A percentile compares a stretch with the other conserved stretches of the same genome.
Conservation (phyloP, 2,888 invertebrate genomes). For the Heterodera filipjevi region DNA sequence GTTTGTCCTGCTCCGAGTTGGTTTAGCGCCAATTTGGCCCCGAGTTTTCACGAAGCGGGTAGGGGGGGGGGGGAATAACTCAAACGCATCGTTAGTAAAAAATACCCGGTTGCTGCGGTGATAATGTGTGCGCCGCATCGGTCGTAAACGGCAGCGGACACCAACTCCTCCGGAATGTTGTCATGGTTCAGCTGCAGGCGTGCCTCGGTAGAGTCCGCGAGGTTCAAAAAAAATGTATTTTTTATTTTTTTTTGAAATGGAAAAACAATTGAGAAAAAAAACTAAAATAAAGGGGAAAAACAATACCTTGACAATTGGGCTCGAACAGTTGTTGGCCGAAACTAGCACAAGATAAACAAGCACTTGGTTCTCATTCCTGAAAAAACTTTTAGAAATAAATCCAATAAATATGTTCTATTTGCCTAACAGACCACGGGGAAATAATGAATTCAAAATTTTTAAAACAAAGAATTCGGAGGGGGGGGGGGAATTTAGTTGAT, state of each 20-base stretch:
- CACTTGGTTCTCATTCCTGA: slow-evolving; percentile 54
- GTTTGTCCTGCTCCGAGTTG: too few species aligned
- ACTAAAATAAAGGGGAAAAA: slow-evolving; percentile 39
- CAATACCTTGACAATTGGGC: slow-evolving; percentile 42
- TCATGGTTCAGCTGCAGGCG: slow-evolving; percentile 17
- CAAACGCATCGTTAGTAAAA: too few species aligned
- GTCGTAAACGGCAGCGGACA: slow-evolving; percentile 94
- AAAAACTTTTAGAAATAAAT: too few species aligned
- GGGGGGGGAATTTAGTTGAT: too few species aligned
- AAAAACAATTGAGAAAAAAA: too few species aligned
- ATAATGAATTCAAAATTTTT: slow-evolving; percentile 13
- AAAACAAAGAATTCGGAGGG: too few species aligned
- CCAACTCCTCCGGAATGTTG: slow-evolving; percentile 41
- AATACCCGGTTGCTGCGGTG: slow-evolving; percentile 91
- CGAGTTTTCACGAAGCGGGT: too few species aligned
- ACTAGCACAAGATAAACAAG: slow-evolving; percentile 75
- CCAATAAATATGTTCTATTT: not conserved
- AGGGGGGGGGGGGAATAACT: not conserved
- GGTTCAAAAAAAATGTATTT: not conserved
- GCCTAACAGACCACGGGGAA: too few species aligned
- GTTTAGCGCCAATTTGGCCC: too few species aligned
- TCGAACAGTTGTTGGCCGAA: slow-evolving; percentile 82
- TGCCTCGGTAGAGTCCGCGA: slow-evolving; percentile 2
- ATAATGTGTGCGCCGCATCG: slow-evolving; percentile 89
- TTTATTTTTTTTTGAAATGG: too few species aligned